Evolutionary conservation across 2,888 invertebrate genomes (phyloP).

Genomic region (Chrysolina oricalcia): DNA sequence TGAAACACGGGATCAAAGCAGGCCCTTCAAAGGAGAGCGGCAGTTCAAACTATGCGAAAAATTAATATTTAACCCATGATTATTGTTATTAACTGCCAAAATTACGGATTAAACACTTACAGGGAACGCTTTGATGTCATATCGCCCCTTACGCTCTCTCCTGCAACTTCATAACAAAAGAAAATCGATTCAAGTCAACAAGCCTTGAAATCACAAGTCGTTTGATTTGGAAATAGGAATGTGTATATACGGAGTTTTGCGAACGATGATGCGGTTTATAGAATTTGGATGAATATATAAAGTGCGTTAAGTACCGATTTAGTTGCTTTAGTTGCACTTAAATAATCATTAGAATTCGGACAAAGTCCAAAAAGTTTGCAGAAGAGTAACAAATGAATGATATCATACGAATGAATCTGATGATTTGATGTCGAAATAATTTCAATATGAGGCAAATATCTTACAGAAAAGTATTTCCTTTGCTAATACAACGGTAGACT

Average conservation of each 20-base stretch:
- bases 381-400: too few relatives aligned
- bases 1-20: slow-evolving; percentile 54
- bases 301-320: too few relatives aligned
- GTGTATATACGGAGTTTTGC: background rate
- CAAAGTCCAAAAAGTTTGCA: too few relatives aligned
- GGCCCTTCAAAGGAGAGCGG: slow-evolving; percentile 60
- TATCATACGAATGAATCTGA: too few relatives aligned
- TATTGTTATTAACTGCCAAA: slow-evolving; percentile 67
- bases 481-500: too few relatives aligned
- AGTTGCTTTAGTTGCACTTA: too few relatives aligned
- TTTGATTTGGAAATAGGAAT: background rate
- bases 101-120: slow-evolving; percentile 62
- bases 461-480: too few relatives aligned
- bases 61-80: slow-evolving; percentile 70
- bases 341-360: too few relatives aligned
- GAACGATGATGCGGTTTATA: background rate
- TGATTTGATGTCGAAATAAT: too few relatives aligned
- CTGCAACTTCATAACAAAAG: slow-evolving; percentile 48
- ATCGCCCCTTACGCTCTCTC: slow-evolving; percentile 33
- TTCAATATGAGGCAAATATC: too few relatives aligned
- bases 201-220: slow-evolving; percentile 14
- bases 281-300: too few relatives aligned
- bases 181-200: slow-evolving; percentile 53
- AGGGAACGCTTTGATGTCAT: slow-evolving; percentile 60
- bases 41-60: slow-evolving; percentile 71